Percentiles rank a stretch among this genome's conserved stretches.
Conservation (phyloP, 2,888 invertebrate genomes). For the Chromoteleia sp. region DNA sequence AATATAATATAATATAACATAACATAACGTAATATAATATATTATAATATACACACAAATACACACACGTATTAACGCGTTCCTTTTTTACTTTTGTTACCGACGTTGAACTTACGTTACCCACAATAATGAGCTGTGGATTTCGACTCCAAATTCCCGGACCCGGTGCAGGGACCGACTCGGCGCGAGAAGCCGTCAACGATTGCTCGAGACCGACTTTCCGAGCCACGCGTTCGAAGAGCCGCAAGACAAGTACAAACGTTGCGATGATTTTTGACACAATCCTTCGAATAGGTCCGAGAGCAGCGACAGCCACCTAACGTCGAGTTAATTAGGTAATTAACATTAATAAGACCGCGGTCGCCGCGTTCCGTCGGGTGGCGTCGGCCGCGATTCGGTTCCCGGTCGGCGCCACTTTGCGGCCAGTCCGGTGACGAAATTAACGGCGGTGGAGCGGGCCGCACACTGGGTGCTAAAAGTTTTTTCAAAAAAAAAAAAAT, state of each 20-base stretch:
- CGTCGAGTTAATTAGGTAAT: conserved; percentile 78
- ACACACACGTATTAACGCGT: conserved; percentile 47
- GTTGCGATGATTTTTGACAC: conserved; percentile 62
- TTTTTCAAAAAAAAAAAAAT: conserved; percentile 65
- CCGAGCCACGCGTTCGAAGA: conserved; percentile 54
- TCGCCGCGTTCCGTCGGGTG: conserved; percentile 71
- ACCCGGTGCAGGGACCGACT: conserved; percentile 12
- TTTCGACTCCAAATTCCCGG: conserved; percentile 19
- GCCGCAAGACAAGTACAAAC: conserved; percentile 67
- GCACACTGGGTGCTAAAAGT: conserved; percentile 81
- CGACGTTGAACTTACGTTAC: conserved; percentile 57
- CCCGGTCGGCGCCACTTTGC: conserved; percentile 20
- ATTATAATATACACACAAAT: conserved; percentile 25
- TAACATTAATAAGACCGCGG: conserved; percentile 75
- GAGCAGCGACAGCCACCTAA: conserved; percentile 69
- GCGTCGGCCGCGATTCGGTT: background rate
- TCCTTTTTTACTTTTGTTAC: conserved; percentile 69
- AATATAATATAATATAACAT: conserved; percentile 14
- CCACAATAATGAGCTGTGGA: conserved; percentile 24
- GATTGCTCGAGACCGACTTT: conserved; percentile 43
- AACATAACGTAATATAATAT: background rate
- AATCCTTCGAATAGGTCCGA: conserved; percentile 59
- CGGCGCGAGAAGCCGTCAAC: conserved; percentile 37
- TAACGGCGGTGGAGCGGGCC: conserved; percentile 73
- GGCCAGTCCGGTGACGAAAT: conserved; percentile 16